These are phyloP conservation scores for Drosophila nigricruria DNA, from an alignment of 2,888 invertebrate species.

Conservation along the genomic window DNA sequence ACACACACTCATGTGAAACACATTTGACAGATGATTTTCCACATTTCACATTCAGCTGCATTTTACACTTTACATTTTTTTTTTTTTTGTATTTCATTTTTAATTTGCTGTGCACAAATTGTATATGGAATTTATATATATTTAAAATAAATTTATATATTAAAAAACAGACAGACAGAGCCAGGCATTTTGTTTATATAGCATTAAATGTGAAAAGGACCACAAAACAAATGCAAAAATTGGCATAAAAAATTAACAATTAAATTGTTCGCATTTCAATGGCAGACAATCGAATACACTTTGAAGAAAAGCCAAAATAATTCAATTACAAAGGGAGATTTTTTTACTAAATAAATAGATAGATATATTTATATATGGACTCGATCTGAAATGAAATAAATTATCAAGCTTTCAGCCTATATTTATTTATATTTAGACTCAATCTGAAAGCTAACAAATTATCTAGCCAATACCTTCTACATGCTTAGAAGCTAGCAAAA, in stretches of 20 bases:
- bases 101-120: conserved; percentile 34
- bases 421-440: background rate
- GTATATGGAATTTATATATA: conserved; percentile 52
- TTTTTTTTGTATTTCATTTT: conserved; percentile 19
- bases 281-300: conserved; percentile 20
- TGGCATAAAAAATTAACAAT: conserved; percentile 32
- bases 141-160: conserved; percentile 44
- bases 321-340: background rate
- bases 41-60: conserved; percentile 62
- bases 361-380: background rate
- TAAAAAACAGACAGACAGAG: conserved; percentile 4
- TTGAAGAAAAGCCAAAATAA: background rate
- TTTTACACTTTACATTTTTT: conserved; percentile 13
- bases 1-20: conserved; percentile 19
- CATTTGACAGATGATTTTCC: conserved; percentile 73
- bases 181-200: conserved; percentile 50
- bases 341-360: background rate
- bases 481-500: no score
- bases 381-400: background rate
- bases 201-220: conserved; percentile 61
- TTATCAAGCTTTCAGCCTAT: background rate
- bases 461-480: background rate
- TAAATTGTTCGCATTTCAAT: conserved; percentile 12
- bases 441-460: background rate
- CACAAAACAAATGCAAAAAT: conserved; percentile 44